Conservation (phyloP, 2,113 vertebrate genomes). For the Dryoscopus gambensis region DNA sequence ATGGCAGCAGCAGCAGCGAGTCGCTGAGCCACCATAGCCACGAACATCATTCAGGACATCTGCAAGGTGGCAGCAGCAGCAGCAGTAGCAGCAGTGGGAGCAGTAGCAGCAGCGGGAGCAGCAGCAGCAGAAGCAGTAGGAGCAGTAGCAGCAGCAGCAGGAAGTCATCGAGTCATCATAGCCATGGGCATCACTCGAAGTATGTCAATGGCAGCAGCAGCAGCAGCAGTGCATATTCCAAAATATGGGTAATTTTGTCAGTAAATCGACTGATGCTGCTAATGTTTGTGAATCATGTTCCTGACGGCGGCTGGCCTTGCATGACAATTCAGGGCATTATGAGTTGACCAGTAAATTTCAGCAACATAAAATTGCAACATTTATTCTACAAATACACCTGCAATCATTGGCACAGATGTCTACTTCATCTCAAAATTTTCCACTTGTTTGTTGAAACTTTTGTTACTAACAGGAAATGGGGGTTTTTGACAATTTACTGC, state of each 20-base stretch:
- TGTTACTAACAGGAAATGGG: background rate
- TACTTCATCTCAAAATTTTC: background rate
- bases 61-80: background rate
- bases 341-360: background rate
- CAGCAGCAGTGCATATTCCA: background rate
- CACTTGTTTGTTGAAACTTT: background rate
- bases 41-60: background rate
- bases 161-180: background rate
- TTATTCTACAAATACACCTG: background rate
- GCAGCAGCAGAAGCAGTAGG: no score
- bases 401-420: background rate
- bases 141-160: constrained; percentile 2
- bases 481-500: background rate
- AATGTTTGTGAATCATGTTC: background rate
- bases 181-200: background rate
- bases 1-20: background rate
- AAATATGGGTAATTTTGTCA: constrained; percentile 35
- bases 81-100: no score
- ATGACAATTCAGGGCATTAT: background rate
- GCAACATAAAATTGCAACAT: background rate
- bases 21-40: background rate
- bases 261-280: background rate
- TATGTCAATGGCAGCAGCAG: no score
- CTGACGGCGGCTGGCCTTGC: background rate
- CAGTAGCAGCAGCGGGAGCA: no score